A percentile compares a stretch with the other conserved stretches of the same genome.
These are phyloP conservation scores for Euphydryas editha DNA, from an alignment of 2,888 invertebrate species.

Conservation along the genomic window DNA sequence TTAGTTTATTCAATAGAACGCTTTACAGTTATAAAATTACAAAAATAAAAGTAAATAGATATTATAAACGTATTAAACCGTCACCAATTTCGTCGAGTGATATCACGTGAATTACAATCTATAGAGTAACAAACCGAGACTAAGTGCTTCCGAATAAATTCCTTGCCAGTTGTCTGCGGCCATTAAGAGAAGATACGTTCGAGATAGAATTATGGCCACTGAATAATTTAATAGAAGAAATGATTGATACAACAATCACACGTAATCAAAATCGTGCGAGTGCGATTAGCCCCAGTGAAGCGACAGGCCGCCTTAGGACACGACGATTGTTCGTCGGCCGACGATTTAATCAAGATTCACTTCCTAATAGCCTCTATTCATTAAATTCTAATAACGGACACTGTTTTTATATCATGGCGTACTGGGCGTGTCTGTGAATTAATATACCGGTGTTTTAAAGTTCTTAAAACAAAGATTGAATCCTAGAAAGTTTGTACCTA, in stretches of 20 bases:
- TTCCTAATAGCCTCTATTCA: conserved; percentile 79
- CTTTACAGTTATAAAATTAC: not conserved
- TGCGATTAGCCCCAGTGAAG: conserved; percentile 70
- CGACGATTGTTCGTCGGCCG: conserved; percentile 70
- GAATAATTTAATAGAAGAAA: conserved; percentile 82
- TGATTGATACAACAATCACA: conserved; percentile 83
- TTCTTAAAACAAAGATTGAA: conserved; percentile 20
- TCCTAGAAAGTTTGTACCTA: not conserved
- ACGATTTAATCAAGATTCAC: conserved; percentile 77
- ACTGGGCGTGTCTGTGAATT: conserved; percentile 55
- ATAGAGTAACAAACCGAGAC: conserved; percentile 79
- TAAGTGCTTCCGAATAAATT: conserved; percentile 77
- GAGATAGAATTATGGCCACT: conserved; percentile 80
- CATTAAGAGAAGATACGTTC: conserved; percentile 66
- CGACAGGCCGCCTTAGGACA: conserved; percentile 60
- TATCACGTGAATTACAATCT: conserved; percentile 77
- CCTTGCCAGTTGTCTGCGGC: conserved; percentile 50
- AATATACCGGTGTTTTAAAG: conserved; percentile 29
- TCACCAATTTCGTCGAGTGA: conserved; percentile 50
- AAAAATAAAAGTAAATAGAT: not conserved
- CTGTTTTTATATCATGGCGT: conserved; percentile 67
- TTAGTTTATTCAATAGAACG: not conserved
- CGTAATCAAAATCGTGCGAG: conserved; percentile 79
- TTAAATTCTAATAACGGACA: conserved; percentile 78
- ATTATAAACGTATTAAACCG: not conserved